Evolutionary conservation across 2,888 invertebrate genomes (phyloP).

Genomic region (Philhelius pedissequus): DNA sequence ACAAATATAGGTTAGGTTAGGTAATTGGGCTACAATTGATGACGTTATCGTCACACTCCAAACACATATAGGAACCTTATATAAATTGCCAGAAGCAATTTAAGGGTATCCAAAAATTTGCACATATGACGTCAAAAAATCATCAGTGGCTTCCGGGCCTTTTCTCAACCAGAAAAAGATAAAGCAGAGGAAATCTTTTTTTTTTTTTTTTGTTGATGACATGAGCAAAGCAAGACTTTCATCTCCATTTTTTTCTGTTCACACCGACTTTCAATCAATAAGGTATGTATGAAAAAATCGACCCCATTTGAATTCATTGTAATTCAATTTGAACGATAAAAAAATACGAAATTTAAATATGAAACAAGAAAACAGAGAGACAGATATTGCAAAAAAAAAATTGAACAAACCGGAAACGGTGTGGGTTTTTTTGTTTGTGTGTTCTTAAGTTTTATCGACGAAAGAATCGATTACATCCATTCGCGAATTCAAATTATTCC

Average conservation of each 20-base stretch:
- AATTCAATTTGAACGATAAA: constrained; percentile 24
- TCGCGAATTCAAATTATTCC: constrained; percentile 42
- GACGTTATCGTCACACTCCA: too few relatives aligned
- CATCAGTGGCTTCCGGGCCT: neutral
- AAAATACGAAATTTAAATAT: constrained; percentile 48
- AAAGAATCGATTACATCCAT: constrained; percentile 51
- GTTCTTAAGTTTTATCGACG: constrained; percentile 28
- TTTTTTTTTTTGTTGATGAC: constrained; percentile 38
- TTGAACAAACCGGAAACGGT: neutral
- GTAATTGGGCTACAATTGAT: too few relatives aligned
- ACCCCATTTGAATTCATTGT: constrained; percentile 25
- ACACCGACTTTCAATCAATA: constrained; percentile 6
- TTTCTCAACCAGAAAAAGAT: constrained; percentile 7
- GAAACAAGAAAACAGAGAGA: neutral
- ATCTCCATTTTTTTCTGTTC: constrained; percentile 28
- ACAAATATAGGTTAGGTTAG: too few relatives aligned
- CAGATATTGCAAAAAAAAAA: constrained; percentile 5
- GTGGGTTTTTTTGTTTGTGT: neutral
- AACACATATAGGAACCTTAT: too few relatives aligned
- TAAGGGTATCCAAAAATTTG: too few relatives aligned
- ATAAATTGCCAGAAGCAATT: too few relatives aligned
- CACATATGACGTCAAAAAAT: too few relatives aligned
- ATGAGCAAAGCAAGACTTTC: constrained; percentile 42
- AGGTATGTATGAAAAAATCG: neutral
- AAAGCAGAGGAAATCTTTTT: constrained; percentile 35